These are phyloP conservation scores for Drosophila oshimai DNA, from an alignment of 1,140 invertebrate genomes.

Conservation along the genomic window DNA sequence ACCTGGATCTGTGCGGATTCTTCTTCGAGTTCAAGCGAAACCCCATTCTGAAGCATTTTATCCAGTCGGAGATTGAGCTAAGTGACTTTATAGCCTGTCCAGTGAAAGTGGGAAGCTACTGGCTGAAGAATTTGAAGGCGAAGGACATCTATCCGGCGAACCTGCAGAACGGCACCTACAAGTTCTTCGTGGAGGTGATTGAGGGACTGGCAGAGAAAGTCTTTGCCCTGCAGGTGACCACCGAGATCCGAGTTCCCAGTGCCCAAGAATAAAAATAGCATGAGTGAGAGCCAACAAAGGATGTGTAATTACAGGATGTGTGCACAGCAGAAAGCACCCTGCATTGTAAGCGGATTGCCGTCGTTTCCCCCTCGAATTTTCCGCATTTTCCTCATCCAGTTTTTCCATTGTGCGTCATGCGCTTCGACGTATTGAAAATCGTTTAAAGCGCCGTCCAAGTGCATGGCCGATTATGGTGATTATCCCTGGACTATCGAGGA, in stretches of 20 bases:
- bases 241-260: conserved; percentile 11
- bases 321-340: no score
- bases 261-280: conserved; percentile 3
- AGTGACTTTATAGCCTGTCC: conserved; percentile 40
- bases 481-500: conserved; percentile 55
- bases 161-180: conserved; percentile 44
- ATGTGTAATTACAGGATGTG: conserved; percentile 47
- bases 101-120: conserved; percentile 42
- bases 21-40: conserved; percentile 14
- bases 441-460: conserved; percentile 64
- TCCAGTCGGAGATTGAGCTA: conserved; percentile 22
- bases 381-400: conserved; percentile 24
- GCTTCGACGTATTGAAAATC: conserved; percentile 71
- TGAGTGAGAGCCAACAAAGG: conserved; percentile 28
- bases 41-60: conserved; percentile 26
- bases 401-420: conserved; percentile 72
- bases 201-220: conserved; percentile 58
- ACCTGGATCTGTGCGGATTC: conserved; percentile 49
- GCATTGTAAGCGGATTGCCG: conserved; percentile 63
- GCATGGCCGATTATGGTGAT: conserved; percentile 78
- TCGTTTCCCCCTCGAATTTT: conserved; percentile 27
- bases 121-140: conserved; percentile 22
- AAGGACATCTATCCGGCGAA: conserved; percentile 32
- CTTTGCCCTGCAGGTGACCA: conserved; percentile 62
- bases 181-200: conserved; percentile 58